Conservation (phyloP, 2,113 vertebrate genomes). For the Coturnix japonica region DNA sequence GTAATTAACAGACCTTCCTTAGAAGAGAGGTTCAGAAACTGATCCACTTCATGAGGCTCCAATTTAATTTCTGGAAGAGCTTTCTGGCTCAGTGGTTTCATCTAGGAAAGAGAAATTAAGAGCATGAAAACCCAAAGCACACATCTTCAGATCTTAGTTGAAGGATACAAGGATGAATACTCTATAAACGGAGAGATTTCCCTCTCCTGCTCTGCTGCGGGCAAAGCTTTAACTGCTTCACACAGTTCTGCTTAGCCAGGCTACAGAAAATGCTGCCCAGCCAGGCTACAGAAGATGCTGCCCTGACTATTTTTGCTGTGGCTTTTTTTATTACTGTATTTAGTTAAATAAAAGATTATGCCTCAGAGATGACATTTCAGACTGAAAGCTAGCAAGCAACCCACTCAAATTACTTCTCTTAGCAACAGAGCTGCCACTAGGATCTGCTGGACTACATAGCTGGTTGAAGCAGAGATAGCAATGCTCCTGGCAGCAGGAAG, state of each 20-base stretch:
- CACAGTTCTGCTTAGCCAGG: conserved; percentile 11
- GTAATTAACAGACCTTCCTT: conserved; percentile 84
- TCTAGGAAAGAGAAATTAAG: conserved; percentile 74
- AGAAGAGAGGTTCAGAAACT: conserved; percentile 94
- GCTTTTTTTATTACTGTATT: conserved; percentile 53
- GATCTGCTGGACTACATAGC: neutral
- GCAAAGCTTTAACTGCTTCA: conserved; percentile 37
- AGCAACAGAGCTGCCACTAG: conserved; percentile 42
- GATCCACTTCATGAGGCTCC: conserved; percentile 98
- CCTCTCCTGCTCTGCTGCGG: neutral
- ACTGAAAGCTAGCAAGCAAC: conserved; percentile 52
- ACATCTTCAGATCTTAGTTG: neutral
- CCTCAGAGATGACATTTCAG: conserved; percentile 66
- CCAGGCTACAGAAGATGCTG: conserved; percentile 16
- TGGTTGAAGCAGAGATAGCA: conserved; percentile 15
- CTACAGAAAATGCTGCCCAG: conserved; percentile 26
- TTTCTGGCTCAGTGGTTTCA: conserved; percentile 84
- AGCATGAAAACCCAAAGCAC: conserved; percentile 12
- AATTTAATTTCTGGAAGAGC: conserved; percentile 91
- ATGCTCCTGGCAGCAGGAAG: neutral
- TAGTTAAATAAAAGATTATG: conserved; percentile 60
- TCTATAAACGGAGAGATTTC: conserved; percentile 22
- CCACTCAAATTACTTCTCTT: conserved; percentile 66
- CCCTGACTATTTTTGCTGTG: conserved; percentile 15
- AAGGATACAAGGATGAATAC: neutral